phyloP scores from a whole-genome alignment of 2,797 vertebrate genomes.

The Urophycis tenuis region DNA sequence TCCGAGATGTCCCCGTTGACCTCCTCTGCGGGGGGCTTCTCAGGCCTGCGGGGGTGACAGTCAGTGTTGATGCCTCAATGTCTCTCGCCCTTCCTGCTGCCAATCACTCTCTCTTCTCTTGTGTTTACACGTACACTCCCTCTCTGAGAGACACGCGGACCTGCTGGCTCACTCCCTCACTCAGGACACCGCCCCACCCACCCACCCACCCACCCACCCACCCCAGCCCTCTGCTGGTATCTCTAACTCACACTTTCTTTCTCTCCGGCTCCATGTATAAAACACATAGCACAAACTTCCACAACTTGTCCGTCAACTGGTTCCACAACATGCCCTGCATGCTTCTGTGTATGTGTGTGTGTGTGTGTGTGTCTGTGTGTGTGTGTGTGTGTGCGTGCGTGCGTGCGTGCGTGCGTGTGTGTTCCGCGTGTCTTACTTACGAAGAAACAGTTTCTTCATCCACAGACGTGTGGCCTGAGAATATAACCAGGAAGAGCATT shows the following conservation, averaged over 20 bases:
- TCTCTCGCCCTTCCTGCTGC: background rate
- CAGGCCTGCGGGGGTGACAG: slow-evolving; percentile 34
- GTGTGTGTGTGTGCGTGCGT: slow-evolving; percentile 14
- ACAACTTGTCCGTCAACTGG: slow-evolving; percentile 31
- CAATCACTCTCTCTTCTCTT: background rate
- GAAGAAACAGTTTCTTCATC: slow-evolving; percentile 16
- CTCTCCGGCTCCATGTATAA: background rate
- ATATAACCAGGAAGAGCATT: slow-evolving; percentile 13
- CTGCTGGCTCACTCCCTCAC: background rate
- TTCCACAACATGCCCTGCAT: slow-evolving; percentile 25
- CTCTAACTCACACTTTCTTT: background rate
- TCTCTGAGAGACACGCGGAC: background rate
- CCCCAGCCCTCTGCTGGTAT: too few species aligned
- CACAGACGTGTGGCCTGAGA: slow-evolving; percentile 34
- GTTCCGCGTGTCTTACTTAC: slow-evolving; percentile 54
- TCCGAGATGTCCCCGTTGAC: slow-evolving; percentile 27
- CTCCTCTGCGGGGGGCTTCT: slow-evolving; percentile 10
- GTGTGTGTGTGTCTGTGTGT: slow-evolving; percentile 1
- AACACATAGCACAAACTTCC: background rate
- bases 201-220: too few species aligned
- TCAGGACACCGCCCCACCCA: too few species aligned
- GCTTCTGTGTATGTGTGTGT: background rate
- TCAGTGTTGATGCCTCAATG: background rate
- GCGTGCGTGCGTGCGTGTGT: slow-evolving; percentile 25
- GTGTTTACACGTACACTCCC: too few species aligned